A percentile compares a stretch with the other conserved stretches of the same genome.
Evolutionary conservation across 2,797 vertebrate species (phyloP).

Genomic region (Tragopan temminckii): DNA sequence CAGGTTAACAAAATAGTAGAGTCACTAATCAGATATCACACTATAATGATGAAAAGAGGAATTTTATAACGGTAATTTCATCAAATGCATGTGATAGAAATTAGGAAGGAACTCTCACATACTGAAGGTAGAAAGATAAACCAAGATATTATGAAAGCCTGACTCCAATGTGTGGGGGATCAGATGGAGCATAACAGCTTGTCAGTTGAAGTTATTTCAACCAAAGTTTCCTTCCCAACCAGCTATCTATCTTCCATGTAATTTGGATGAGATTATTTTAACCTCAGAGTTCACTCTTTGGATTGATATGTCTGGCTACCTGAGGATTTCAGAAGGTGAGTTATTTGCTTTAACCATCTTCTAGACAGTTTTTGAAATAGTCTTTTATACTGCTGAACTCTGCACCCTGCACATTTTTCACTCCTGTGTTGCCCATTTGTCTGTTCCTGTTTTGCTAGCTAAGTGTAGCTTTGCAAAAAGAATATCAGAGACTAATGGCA

Average conservation of each 20-base stretch:
- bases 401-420: conserved; percentile 44
- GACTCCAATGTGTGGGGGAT: neutral
- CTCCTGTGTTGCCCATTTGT: conserved; percentile 23
- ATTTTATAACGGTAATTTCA: conserved; percentile 9
- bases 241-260: conserved; percentile 28
- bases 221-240: neutral
- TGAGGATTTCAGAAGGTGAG: conserved; percentile 25
- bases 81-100: neutral
- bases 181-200: neutral
- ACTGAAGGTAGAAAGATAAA: neutral
- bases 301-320: conserved; percentile 42
- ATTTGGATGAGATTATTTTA: conserved; percentile 25
- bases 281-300: conserved; percentile 16
- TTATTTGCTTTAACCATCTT: conserved; percentile 54
- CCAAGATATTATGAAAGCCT: neutral
- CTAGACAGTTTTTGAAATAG: conserved; percentile 54
- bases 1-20: conserved; percentile 25
- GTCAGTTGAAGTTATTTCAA: neutral
- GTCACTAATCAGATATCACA: neutral
- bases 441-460: neutral
- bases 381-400: conserved; percentile 32
- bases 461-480: neutral
- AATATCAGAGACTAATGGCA: conserved; percentile 26
- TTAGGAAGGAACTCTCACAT: neutral
- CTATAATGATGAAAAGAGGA: neutral